Evolutionary conservation across 2,113 vertebrate species (phyloP).

Genomic region (Saccopteryx leptura): DNA sequence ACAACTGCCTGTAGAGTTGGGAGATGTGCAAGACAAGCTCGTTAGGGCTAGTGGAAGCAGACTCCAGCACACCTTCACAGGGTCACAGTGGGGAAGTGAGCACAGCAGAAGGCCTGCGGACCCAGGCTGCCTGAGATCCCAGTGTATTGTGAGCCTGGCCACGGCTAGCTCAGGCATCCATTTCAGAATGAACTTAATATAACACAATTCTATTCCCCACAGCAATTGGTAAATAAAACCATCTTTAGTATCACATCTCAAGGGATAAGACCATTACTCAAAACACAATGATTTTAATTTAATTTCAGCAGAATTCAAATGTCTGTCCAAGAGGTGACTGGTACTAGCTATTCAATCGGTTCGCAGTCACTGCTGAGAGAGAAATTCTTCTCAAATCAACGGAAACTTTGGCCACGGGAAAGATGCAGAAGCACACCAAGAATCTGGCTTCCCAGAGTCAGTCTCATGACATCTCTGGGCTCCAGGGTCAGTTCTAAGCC

Average conservation of each 20-base stretch:
- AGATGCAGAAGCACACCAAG: not conserved
- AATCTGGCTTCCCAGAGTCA: constrained; percentile 29
- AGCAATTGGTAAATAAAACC: constrained; percentile 33
- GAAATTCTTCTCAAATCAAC: constrained; percentile 64
- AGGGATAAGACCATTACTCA: not conserved
- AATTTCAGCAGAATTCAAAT: not conserved
- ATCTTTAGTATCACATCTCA: not conserved
- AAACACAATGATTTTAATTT: not conserved
- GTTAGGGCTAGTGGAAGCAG: too few relatives aligned
- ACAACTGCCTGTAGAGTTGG: rapidly evolving
- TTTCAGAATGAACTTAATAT: not conserved
- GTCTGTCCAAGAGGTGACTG: not conserved
- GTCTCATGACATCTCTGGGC: constrained; percentile 74
- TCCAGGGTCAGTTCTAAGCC: constrained; percentile 66
- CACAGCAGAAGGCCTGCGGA: rapidly evolving
- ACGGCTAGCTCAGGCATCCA: too few relatives aligned
- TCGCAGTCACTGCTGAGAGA: constrained; percentile 27
- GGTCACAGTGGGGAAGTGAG: too few relatives aligned
- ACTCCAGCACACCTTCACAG: rapidly evolving
- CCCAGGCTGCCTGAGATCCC: not conserved
- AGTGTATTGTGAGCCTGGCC: not conserved
- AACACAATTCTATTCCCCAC: not conserved
- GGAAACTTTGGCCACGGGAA: constrained; percentile 83
- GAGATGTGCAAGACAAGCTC: not conserved
- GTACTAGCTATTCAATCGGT: not conserved